phyloP scores from a whole-genome alignment of 2,797 vertebrate genomes.

The Schizothorax lantsangensis region DNA sequence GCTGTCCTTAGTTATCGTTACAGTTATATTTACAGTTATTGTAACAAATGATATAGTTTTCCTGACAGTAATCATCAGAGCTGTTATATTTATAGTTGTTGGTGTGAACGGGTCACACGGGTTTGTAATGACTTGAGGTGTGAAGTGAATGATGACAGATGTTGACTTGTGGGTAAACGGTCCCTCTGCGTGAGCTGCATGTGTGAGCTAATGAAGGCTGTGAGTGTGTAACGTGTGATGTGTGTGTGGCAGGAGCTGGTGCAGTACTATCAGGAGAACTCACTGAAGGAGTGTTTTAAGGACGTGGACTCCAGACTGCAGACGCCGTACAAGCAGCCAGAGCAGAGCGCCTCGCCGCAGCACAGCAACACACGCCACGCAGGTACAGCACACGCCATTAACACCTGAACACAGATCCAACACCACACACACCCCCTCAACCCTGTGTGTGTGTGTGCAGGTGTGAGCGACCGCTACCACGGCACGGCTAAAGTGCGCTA shows the following conservation, averaged over 20 bases:
- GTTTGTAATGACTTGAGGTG: not conserved
- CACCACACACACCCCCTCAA: constrained; percentile 26
- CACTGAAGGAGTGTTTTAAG: constrained; percentile 92
- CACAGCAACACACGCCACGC: constrained; percentile 36
- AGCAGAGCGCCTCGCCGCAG: constrained; percentile 70
- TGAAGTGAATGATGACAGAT: not conserved
- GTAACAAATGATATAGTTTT: too few species aligned
- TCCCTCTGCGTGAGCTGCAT: not conserved
- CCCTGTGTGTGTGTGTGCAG: constrained; percentile 64
- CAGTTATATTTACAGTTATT: not conserved
- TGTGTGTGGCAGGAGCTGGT: constrained; percentile 83
- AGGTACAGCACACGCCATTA: not conserved
- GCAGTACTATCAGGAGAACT: constrained; percentile 87
- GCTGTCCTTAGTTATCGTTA: not conserved
- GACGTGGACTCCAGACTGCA: constrained; percentile 85
- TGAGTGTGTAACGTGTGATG: constrained; percentile 7
- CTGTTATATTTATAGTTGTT: not conserved
- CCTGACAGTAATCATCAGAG: too few species aligned
- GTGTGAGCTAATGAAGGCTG: not conserved
- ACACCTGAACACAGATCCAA: not conserved
- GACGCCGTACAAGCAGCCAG: constrained; percentile 86
- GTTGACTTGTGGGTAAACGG: not conserved
- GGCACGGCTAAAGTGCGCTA: constrained; percentile 89
- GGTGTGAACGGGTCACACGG: too few species aligned
- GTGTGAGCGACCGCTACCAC: constrained; percentile 76